Base-by-base conservation (phyloP, 2,888 invertebrate species). In the Anaspis maculata region DNA sequence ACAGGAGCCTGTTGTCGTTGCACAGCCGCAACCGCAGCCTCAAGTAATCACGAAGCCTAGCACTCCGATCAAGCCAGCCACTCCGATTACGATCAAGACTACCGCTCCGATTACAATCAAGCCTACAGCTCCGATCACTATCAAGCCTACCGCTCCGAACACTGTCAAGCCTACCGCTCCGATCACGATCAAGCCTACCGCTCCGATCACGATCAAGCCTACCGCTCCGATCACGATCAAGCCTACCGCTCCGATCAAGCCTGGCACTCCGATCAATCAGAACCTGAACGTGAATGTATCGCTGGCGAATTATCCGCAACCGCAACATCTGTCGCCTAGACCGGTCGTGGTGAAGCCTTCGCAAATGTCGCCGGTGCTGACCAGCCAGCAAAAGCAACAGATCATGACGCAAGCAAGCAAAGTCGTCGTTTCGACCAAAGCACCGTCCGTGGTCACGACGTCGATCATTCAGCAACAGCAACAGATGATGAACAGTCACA, bases 401-500 rank as follows among this genome's bases (percentile, higher is more conserved):
- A 34, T 53, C 9, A 15, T 55, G 15, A 49, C 51, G 39, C 42
- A 29, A 25, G 28, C 30, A 14, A 30, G 26, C 41, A 41, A 40
- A 28, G 37, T 35, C 25, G n/a, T n/a, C n/a, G n/a, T n/a, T n/a
- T n/a, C n/a, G n/a, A n/a, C n/a, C n/a, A n/a, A n/a, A n/a, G n/a
- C n/a, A n/a, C n/a, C n/a, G n/a, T n/a, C n/a, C n/a, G 50, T 46
- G 19, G 12, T 14, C n/a, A 11, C 9, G 14, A 30, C 30, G 7
- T 27, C 35, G 4, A 22, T 29, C 6, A 25, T 22, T 4, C 33
- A 33, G 15, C 5, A 9, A 10, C 24, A 19, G 3, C 27, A 15
- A 9, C 39, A 37, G 15, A 40, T 57, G n/a, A 43, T 56, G 12
- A 57, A 69, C 41, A 65, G 67, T 34, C 64, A 70, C 15, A 46